Evolutionary conservation across 2,113 vertebrate genomes (phyloP).

Genomic region (Sapayoa aenigma): DNA sequence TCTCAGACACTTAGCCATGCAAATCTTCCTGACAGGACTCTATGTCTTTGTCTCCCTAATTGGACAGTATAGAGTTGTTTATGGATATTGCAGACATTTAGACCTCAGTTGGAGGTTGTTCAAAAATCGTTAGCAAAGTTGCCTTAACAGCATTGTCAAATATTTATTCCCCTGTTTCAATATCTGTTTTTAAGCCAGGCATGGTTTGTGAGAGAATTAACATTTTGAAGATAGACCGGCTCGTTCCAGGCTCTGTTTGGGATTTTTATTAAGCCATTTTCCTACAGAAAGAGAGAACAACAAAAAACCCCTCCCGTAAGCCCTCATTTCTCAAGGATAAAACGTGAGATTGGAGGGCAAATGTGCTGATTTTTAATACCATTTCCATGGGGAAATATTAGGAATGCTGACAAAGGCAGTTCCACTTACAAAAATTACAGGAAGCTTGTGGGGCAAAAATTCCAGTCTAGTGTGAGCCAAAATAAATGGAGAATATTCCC

Average conservation of each 20-base stretch:
- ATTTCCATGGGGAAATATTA: not conserved
- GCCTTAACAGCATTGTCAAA: conserved; percentile 89
- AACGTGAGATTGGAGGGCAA: not conserved
- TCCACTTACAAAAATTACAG: conserved; percentile 33
- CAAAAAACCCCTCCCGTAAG: not conserved
- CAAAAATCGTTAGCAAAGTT: conserved; percentile 96
- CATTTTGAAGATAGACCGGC: not conserved
- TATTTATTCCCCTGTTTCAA: conserved; percentile 73
- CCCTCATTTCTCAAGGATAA: conserved; percentile 47
- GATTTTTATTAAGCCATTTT: conserved; percentile 30
- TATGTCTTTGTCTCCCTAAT: conserved; percentile 99
- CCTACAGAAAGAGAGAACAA: not conserved
- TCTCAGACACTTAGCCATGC: conserved; percentile 96
- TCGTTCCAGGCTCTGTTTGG: not conserved
- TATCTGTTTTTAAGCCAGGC: conserved; percentile 59
- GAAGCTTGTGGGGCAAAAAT: conserved; percentile 54
- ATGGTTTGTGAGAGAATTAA: conserved; percentile 18
- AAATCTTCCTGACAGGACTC: conserved; percentile 95
- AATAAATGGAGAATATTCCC: conserved; percentile 53
- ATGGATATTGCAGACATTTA: conserved; percentile 97
- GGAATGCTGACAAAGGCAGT: conserved; percentile 10
- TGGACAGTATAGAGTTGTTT: conserved; percentile 98
- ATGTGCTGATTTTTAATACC: conserved; percentile 9
- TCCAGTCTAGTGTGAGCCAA: conserved; percentile 36
- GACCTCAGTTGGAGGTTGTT: conserved; percentile 94